phyloP scores from a whole-genome alignment of 2,797 vertebrate genomes.

The Cuniculus paca region DNA sequence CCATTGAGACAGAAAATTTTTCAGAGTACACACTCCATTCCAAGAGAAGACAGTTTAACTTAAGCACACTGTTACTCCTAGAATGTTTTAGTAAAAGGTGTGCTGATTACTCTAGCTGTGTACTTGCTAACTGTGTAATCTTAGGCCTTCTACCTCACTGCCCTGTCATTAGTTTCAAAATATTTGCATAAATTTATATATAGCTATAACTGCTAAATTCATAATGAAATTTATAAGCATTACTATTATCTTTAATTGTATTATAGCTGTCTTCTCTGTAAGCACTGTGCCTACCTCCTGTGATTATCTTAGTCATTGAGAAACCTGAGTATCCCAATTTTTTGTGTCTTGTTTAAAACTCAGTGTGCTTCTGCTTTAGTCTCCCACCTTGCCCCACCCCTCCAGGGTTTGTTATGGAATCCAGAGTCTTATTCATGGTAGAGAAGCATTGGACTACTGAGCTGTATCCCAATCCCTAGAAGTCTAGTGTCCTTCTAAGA shows the following conservation, averaged over 20 bases:
- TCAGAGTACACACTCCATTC: neutral
- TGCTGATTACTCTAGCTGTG: neutral
- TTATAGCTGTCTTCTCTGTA: neutral
- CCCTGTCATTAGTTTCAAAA: slow-evolving; percentile 22
- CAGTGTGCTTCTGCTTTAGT: neutral
- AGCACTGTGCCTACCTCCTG: neutral
- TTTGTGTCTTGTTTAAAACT: neutral
- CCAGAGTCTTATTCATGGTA: neutral
- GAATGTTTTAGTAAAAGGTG: neutral
- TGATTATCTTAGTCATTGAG: neutral
- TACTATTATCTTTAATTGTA: neutral
- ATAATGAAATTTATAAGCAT: neutral
- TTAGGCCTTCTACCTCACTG: neutral
- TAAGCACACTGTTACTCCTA: neutral
- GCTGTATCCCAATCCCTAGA: neutral
- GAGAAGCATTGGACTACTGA: neutral
- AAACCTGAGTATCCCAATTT: neutral
- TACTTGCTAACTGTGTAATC: neutral
- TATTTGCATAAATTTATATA: neutral
- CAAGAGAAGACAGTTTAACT: slow-evolving; percentile 6
- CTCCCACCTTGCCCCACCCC: too few relatives aligned
- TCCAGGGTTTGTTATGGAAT: neutral
- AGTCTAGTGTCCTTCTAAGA: neutral
- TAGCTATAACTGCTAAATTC: neutral
- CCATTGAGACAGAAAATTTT: neutral